Base-by-base conservation (phyloP, 2,888 invertebrate genomes). In the Rotaria macrura region DNA sequence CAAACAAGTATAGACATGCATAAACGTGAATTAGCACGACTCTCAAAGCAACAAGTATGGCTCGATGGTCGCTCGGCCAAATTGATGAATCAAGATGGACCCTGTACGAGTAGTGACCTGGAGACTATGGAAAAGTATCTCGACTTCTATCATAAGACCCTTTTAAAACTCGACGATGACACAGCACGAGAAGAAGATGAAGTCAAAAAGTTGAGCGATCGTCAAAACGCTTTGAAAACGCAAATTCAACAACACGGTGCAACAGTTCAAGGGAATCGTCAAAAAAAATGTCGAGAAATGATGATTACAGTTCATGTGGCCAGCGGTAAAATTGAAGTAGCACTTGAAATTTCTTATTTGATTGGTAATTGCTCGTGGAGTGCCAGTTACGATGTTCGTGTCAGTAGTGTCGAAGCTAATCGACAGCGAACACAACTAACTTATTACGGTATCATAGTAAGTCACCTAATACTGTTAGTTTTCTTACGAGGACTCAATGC, bases 351-450 rank as follows among this genome's bases (percentile, higher is more conserved):
- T 29, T 89, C 90, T 25, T 91, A 91, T 85, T 89, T 90, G 84
- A 91, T 91, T 1, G 88, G 88, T 85, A 89, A 89, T 86, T 91
- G 90, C 25, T 89, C 88, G 23, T 91, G 91, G 91, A 88, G 89
- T 20, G 91, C 91, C 23, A 88, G 89, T 86, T 91, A 91, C 87
- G 91, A 91, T 87, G 89, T 91, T 84, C 88, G 91, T 25, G 91
- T 91, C 65, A 89, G 87, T 87, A 88, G 89, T 84, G 47, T 47
- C 47, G 88, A 87, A 87, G 89, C 88, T 86, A 88, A 86, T 84
- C 88, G 79, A 47, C 87, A 88, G 88, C 89, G 88, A 88, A 87
- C 85, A 84, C 86, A 57, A 88, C 87, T 47, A 12, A 47, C 83
- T 34, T 83, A 34, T 38, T 49, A 29, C 47, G 47, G n/a, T 65